Evolutionary conservation across 2,113 vertebrate genomes (phyloP), one percentile per base, ranked within the genome.

Genomic region (Notiomystis cincta): DNA sequence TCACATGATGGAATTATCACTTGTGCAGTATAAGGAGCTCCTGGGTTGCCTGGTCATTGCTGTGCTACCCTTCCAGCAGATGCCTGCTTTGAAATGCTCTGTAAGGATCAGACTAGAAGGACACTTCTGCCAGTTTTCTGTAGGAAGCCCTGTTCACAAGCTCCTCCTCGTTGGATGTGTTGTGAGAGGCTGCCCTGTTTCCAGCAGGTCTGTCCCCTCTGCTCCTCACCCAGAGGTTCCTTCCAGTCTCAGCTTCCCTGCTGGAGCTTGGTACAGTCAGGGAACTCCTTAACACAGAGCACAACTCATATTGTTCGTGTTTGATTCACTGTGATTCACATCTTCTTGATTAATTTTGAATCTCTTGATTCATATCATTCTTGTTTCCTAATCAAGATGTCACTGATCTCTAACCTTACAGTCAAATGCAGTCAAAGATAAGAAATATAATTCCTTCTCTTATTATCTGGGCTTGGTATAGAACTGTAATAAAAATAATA

Each of bases 371-470:
- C 66, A n/a, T 50, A 33, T 80, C 3, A 31, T 70, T 82, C 71
- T 86, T 86, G 53, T 86, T 95, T 93, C 82, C 60, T 93, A 83
- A 86, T 95, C 86, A 75, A 78, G 76, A 58, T 71, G 60, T 70
- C 4, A 1, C 56, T 80, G 56, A 78, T 89, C 67, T 95, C 67
- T 83, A 83, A 90, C 67, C 67, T 54, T 67, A 44, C 61, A 81
- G 80, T 78, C 38, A 86, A 92, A 96, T 70, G 58, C 37, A 80
- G 45, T 27, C 3, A 13, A 92, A 77, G 64, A 67, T 53, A 72
- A 89, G 82, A 79, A 90, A 77, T 81, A 24, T 64, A 81, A 95
- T 92, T 92, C 76, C 22, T 66, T 61, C 67, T 92, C 18, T 61
- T 90, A 93, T 86, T 90, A 86, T 83, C 82, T 3, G 7, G 47